phyloP scores from a whole-genome alignment of 2,113 vertebrate species.

The Bos taurus region ARS-UCD2.0 NC_037331.1:40435501-40436000 shows the following conservation, averaged over 20 bases:
- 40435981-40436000: neutral
- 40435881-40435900: neutral
- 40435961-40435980: neutral
- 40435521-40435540: neutral
- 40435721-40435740: neutral
- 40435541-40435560: neutral
- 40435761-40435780: neutral
- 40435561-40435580: neutral
- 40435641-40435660: neutral
- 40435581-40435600: neutral
- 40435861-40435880: neutral
- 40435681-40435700: neutral
- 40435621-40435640: neutral
- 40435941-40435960: neutral
- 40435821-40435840: neutral
- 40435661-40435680: neutral
- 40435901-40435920: too few relatives aligned
- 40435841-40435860: neutral
- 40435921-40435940: neutral
- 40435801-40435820: neutral
- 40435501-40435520: neutral
- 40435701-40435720: neutral
- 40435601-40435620: neutral
- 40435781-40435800: neutral
- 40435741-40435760: neutral